Base-by-base conservation (phyloP, 2,888 invertebrate genomes). In the Rhagonycha fulva region DNA sequence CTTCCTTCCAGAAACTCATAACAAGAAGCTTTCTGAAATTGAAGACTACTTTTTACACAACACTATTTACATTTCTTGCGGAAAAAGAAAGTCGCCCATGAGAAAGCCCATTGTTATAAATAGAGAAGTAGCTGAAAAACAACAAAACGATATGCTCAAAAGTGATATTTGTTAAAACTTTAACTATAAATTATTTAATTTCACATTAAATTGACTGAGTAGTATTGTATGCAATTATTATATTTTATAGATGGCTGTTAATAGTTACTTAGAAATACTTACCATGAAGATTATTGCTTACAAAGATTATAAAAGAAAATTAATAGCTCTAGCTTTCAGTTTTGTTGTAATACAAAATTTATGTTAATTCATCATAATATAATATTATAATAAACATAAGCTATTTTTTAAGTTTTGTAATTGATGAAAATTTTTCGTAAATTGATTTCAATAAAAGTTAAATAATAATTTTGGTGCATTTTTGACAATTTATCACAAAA, bases 1-100 rank as follows among this genome's bases (percentile, higher is more conserved):
- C 0, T 82, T 90, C 72, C 79, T 90, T 10, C 90, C 90, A 0
- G 90, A 90, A 82, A 90, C 90, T 0, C 90, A 90, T 77, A 87
- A 87, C 10, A 89, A 88, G 79, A 89, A 89, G 75, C 81, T 90
- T 2, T 87, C 87, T 1, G 89, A 90, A 70, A 90, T 90, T 74
- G 88, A 89, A 74, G 86, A 88, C 14, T 90, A 90, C 79, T 90
- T 90, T 81, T 83, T 85, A 9, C 85, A 86, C 70, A 88, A 89
- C 79, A 83, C 83, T 2, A 82, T 85, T 24, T 86, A 83, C 72
- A 70, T 87, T 4, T 76, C 76, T 12, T 61, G 75, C 1, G 68
- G 72, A 26, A 71, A 23, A 60, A 62, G 10, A 74, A 76, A 60
- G 28, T 62, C 10, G 5, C 14, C 14, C 14, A 1, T 9, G 9